Conservation (phyloP, 2,797 vertebrate species). For the Perodicticus potto region DNA sequence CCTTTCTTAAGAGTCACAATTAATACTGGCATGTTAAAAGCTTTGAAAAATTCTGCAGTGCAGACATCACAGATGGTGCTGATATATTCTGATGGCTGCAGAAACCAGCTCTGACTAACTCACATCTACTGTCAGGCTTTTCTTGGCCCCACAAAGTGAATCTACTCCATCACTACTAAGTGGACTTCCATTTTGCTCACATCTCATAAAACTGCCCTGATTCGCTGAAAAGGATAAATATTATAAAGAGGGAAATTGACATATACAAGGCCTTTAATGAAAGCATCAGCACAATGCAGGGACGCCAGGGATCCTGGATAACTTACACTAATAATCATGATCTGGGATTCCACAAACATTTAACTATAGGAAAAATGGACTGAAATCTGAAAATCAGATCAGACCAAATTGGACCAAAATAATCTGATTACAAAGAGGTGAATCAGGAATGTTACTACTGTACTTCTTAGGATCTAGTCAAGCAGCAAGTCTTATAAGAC, state of each 20-base stretch:
- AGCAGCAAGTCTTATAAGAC: background rate
- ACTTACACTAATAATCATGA: slow-evolving; percentile 49
- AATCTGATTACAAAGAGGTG: slow-evolving; percentile 6
- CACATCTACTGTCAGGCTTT: background rate
- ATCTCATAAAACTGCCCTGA: background rate
- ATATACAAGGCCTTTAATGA: background rate
- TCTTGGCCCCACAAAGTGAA: background rate
- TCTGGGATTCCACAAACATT: slow-evolving; percentile 24
- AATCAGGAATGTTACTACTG: background rate
- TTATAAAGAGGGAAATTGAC: background rate
- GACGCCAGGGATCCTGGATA: background rate
- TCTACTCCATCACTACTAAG: background rate
- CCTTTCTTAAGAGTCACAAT: background rate
- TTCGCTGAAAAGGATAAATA: background rate
- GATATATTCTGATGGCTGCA: background rate
- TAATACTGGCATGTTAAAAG: slow-evolving; percentile 31
- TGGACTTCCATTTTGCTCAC: background rate
- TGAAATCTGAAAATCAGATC: slow-evolving; percentile 43
- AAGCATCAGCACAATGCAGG: background rate
- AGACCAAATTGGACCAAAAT: background rate
- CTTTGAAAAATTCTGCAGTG: background rate
- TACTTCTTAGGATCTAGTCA: background rate
- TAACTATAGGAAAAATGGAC: slow-evolving; percentile 23
- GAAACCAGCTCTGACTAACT: background rate
- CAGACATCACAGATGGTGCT: background rate